phyloP scores from a whole-genome alignment of 2,113 vertebrate species.

The Macquaria australasica region DNA sequence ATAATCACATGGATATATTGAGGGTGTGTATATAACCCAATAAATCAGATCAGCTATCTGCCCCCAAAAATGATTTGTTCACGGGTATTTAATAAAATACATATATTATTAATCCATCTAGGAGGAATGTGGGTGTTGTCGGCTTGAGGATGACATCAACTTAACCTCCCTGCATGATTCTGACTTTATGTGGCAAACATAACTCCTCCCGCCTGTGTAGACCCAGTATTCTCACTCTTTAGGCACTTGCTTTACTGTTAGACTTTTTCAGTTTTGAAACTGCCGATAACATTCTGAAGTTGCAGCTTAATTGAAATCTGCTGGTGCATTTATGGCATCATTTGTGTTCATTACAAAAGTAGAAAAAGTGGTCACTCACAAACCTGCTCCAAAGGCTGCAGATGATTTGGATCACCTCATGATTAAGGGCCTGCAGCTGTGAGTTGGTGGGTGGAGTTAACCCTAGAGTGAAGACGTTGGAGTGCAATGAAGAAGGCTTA shows the following conservation, averaged over 20 bases:
- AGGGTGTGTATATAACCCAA: background rate
- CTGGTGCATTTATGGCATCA: background rate
- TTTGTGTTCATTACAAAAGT: conserved; percentile 1
- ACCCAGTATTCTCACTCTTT: background rate
- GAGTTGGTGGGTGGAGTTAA: conserved; percentile 9
- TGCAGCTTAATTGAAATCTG: conserved; percentile 1
- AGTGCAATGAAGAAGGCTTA: too few relatives aligned
- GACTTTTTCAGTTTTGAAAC: background rate
- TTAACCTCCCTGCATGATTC: background rate
- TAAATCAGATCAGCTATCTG: conserved; percentile 7
- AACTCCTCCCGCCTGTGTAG: background rate
- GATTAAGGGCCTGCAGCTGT: conserved; percentile 42
- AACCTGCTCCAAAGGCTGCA: background rate
- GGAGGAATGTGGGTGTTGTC: conserved; percentile 40
- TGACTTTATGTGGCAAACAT: background rate
- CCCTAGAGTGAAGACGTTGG: background rate
- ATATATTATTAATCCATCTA: conserved; percentile 12
- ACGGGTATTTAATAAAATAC: conserved; percentile 9
- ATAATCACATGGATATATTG: background rate
- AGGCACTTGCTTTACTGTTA: background rate
- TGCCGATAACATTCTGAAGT: background rate
- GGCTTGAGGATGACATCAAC: conserved; percentile 12
- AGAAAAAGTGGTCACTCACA: background rate
- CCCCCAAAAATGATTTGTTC: background rate
- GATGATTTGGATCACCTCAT: conserved; percentile 6